Evolutionary conservation across 2,797 vertebrate genomes (phyloP).

Genomic region (Thamnophis elegans): DNA sequence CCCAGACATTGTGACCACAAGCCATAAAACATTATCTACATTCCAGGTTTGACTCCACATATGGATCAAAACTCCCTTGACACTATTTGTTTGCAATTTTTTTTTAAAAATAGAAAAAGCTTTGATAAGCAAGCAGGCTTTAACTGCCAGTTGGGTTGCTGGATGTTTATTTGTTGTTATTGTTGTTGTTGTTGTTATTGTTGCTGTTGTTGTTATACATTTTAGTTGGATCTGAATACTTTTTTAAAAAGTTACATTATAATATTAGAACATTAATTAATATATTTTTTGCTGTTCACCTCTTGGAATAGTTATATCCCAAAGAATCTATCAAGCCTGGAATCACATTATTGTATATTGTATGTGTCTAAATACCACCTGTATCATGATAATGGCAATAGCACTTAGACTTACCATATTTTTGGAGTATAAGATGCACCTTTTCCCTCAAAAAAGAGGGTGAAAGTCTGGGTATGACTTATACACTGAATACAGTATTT

Average conservation of each 20-base stretch:
- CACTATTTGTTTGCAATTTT: neutral
- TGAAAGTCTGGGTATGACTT: no score
- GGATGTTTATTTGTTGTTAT: neutral
- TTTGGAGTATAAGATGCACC: no score
- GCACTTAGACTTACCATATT: no score
- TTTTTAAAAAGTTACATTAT: neutral
- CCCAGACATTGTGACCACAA: neutral
- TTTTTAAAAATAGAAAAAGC: neutral
- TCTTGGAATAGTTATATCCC: neutral
- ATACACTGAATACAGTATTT: no score
- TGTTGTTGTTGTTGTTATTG: neutral
- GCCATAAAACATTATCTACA: neutral
- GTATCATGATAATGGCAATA: neutral
- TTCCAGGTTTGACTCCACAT: neutral
- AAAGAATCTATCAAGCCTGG: neutral
- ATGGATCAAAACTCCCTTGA: neutral
- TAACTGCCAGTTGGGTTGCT: neutral
- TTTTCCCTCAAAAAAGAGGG: no score
- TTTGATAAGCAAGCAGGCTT: neutral
- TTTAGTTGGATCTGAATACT: neutral
- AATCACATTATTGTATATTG: neutral
- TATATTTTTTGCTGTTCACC: neutral
- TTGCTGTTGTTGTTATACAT: neutral
- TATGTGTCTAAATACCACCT: neutral
- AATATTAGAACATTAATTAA: neutral